Conservation (phyloP, 2,797 vertebrate genomes). For the Poecilia gillii region DNA sequence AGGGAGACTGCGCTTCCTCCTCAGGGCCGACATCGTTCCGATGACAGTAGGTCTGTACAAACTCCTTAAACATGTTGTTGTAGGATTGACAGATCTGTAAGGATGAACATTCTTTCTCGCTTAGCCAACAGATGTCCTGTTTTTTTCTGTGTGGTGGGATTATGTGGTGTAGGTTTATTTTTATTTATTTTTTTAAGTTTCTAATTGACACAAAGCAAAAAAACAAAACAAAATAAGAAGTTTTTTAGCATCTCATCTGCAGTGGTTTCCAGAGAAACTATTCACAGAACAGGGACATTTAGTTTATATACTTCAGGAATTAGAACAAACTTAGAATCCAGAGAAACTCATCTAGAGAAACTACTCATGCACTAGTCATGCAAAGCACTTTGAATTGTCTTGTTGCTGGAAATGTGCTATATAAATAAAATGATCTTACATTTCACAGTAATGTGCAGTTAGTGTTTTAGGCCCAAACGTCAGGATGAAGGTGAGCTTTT, state of each 20-base stretch:
- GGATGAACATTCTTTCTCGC: not conserved
- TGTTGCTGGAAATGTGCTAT: no score
- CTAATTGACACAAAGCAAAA: not conserved
- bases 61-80: not conserved
- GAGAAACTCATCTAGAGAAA: no score
- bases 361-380: no score
- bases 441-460: not conserved
- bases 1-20: conserved; percentile 90
- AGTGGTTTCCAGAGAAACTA: no score
- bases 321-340: no score
- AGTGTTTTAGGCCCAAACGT: not conserved
- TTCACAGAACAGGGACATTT: no score
- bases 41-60: conserved; percentile 91
- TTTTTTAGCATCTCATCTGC: no score
- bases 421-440: not conserved
- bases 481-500: not conserved
- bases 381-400: no score
- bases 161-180: not conserved
- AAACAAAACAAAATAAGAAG: not conserved
- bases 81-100: not conserved
- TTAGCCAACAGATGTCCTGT: not conserved
- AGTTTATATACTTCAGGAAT: no score
- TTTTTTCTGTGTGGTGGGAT: not conserved
- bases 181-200: not conserved
- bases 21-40: conserved; percentile 94